phyloP scores from a whole-genome alignment of 2,113 vertebrate species.

The Leptobrachium leishanense region DNA sequence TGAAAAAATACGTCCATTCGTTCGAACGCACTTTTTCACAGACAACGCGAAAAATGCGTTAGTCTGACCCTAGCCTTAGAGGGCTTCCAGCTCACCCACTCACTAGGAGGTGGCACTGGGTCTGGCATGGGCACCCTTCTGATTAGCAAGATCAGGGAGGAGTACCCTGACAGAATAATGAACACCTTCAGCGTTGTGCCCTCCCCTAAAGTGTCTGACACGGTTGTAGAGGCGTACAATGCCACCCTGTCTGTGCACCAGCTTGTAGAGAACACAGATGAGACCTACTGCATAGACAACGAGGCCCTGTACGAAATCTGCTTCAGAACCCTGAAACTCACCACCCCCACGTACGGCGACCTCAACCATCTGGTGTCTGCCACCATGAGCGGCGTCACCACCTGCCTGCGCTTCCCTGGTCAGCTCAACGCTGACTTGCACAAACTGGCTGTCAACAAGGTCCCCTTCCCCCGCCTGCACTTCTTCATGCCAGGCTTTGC shows the following conservation, averaged over 20 bases:
- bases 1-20: no score
- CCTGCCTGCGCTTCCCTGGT: no score
- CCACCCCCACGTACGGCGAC: constrained; percentile 49
- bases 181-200: no score
- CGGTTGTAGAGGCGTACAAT: constrained; percentile 77
- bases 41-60: no score
- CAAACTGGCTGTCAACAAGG: constrained; percentile 80
- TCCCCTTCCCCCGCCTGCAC: constrained; percentile 77
- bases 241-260: constrained; percentile 71
- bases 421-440: constrained; percentile 70
- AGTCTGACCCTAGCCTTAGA: no score
- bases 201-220: constrained; percentile 53
- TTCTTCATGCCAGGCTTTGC: constrained; percentile 66
- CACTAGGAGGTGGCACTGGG: constrained; percentile 29
- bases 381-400: constrained; percentile 71
- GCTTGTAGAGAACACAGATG: constrained; percentile 37
- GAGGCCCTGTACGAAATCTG: constrained; percentile 73
- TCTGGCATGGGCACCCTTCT: no score
- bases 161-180: no score
- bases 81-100: constrained; percentile 70
- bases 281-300: constrained; percentile 45
- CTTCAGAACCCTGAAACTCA: constrained; percentile 72
- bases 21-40: no score
- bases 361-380: constrained; percentile 76
- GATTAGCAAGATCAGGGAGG: no score